phyloP scores from a whole-genome alignment of 2,113 vertebrate species.

The Vicugna pacos region DNA sequence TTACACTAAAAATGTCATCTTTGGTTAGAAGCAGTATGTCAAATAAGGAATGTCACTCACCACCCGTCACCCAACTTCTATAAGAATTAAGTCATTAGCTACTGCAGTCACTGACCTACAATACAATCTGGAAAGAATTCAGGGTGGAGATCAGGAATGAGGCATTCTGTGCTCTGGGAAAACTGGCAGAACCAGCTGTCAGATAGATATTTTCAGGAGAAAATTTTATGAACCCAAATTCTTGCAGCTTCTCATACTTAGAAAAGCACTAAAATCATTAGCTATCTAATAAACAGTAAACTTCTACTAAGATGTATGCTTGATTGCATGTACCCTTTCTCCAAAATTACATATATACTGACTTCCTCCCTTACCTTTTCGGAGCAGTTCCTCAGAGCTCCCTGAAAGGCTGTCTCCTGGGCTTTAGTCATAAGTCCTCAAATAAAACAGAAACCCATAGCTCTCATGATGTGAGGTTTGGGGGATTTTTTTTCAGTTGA shows the following conservation, averaged over 20 bases:
- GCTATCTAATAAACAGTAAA: neutral
- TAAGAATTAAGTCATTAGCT: neutral
- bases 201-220: neutral
- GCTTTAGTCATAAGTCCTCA: too few relatives aligned
- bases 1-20: conserved; percentile 34
- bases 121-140: neutral
- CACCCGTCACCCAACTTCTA: neutral
- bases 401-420: neutral
- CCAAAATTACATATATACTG: neutral
- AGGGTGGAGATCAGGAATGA: neutral
- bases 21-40: neutral
- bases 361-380: neutral
- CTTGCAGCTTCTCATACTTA: neutral
- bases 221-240: neutral
- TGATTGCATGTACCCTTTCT: neutral
- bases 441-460: neutral
- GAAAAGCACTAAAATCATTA: neutral
- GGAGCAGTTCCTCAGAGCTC: neutral
- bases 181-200: neutral
- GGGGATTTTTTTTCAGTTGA: too few relatives aligned
- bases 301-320: neutral
- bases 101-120: neutral
- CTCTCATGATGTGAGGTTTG: too few relatives aligned
- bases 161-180: neutral
- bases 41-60: neutral